Percentiles rank a stretch among this genome's conserved stretches.
These are phyloP conservation scores for Hoplostethus atlanticus DNA, from an alignment of 2,797 vertebrate species.

Conservation along the genomic window DNA sequence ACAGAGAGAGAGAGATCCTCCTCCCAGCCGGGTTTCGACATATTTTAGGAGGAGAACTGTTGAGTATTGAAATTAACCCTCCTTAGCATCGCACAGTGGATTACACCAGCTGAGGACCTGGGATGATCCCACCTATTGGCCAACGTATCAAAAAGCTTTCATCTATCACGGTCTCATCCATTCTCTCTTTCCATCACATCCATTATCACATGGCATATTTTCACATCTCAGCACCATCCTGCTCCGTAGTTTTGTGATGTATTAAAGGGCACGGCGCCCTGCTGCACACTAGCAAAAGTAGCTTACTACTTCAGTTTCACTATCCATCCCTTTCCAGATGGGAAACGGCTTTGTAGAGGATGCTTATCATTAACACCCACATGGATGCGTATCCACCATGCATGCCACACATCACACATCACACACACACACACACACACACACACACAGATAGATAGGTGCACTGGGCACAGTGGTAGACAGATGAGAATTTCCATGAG, in stretches of 20 bases:
- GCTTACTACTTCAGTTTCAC: constrained; percentile 4
- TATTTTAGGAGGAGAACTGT: constrained; percentile 37
- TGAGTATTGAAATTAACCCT: constrained; percentile 17
- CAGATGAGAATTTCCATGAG: constrained; percentile 88
- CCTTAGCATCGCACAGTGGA: background rate
- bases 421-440: constrained; percentile 9
- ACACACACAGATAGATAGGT: background rate
- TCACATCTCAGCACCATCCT: background rate
- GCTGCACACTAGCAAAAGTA: constrained; percentile 11
- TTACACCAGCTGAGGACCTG: constrained; percentile 20
- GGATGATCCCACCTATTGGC: constrained; percentile 1
- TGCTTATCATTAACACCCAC: too few species aligned
- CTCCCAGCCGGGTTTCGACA: constrained; percentile 48
- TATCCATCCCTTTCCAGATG: background rate
- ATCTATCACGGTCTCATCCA: background rate
- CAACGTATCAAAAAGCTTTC: background rate
- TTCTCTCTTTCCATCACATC: background rate
- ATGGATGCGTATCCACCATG: too few species aligned
- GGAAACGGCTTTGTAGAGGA: too few species aligned
- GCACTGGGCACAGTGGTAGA: constrained; percentile 49
- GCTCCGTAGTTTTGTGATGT: constrained; percentile 20
- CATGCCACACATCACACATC: background rate
- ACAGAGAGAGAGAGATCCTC: constrained; percentile 43
- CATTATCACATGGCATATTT: background rate
- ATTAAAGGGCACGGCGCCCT: constrained; percentile 19